Conservation (phyloP, 1,140 invertebrate species). For the Lordiphosa stackelbergi region DNA sequence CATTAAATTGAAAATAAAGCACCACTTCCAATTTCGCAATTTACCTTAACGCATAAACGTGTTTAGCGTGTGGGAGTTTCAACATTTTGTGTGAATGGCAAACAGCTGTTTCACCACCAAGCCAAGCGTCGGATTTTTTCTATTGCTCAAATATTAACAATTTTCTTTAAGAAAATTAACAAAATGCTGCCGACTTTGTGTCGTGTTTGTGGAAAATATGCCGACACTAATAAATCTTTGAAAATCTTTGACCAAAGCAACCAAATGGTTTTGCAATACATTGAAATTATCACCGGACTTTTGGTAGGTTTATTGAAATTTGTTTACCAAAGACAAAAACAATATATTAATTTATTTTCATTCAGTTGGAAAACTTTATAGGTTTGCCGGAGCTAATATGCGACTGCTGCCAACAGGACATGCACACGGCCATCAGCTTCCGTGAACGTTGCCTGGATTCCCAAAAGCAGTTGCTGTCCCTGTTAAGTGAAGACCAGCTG, state of each 20-base stretch:
- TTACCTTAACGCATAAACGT: not conserved
- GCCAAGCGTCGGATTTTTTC: slow-evolving; percentile 8
- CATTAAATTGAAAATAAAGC: not conserved
- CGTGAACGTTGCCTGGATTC: slow-evolving; percentile 32
- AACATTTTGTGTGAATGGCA: too few species aligned
- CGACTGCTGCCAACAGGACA: slow-evolving; percentile 25
- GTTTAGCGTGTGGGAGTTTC: not conserved
- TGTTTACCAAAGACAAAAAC: not conserved
- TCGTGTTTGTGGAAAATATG: slow-evolving; percentile 29
- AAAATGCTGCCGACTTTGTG: slow-evolving; percentile 39
- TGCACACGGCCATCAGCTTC: slow-evolving; percentile 31
- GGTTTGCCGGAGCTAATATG: slow-evolving; percentile 44
- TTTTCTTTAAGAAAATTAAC: too few species aligned
- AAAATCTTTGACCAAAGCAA: slow-evolving; percentile 35
- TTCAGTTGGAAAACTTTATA: slow-evolving; percentile 30
- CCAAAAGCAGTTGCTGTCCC: slow-evolving; percentile 24
- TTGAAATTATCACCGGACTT: slow-evolving; percentile 39
- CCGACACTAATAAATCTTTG: slow-evolving; percentile 16
- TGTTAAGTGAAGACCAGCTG: slow-evolving; percentile 22
- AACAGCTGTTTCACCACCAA: slow-evolving; percentile 6
- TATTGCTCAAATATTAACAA: not conserved
- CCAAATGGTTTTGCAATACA: slow-evolving; percentile 27
- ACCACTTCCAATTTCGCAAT: not conserved
- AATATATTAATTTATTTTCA: not conserved
- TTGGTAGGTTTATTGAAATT: slow-evolving; percentile 23